Evolutionary conservation across 2,797 vertebrate species (phyloP), one percentile per base, ranked within the genome.

Genomic region (Crocodylus rhombifer): DNA sequence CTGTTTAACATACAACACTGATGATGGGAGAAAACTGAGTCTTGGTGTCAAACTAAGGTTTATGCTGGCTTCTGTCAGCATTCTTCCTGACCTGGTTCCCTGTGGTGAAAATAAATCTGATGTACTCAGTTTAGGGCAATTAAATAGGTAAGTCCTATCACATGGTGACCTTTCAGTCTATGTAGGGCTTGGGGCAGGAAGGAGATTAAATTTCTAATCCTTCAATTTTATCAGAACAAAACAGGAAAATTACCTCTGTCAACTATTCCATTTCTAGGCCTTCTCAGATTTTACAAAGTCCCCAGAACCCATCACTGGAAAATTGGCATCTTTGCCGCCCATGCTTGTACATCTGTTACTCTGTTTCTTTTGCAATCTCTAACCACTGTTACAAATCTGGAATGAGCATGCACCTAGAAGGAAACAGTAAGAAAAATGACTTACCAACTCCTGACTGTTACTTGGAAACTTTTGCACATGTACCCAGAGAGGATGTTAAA

Each of bases 401-500:
- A 94, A 91, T 86, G 89, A 94, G 92, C 65, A 36, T 64, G 10
- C 33, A 92, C 77, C 84, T 88, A 77, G 83, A 26, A 92, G 85
- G 60, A 73, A 95, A 79, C 84, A 86, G 87, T 73, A 95, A 95
- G 94, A 95, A 94, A 95, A 92, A 85, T 82, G 0, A 87, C 74
- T 93, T 91, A 92, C 88, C 36, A n/a, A 91, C 77, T 89, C 77
- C 73, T 95, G 87, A 80, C 82, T 89, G 71, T 73, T 93, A 91
- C 92, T 84, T 96, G 95, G 96, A 96, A 97, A 97, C n/a, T 92
- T 95, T 94, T 89, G 92, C 95, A 94, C 77, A 56, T 91, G 86
- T 93, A 96, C 88, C 90, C 78, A 87, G 84, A 94, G 78, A 95
- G 82, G 82, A 92, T 87, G 93, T 87, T 92, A 87, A 88, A 94